phyloP scores from a whole-genome alignment of 1,140 invertebrate genomes.

The Solenopsis fugax region DNA sequence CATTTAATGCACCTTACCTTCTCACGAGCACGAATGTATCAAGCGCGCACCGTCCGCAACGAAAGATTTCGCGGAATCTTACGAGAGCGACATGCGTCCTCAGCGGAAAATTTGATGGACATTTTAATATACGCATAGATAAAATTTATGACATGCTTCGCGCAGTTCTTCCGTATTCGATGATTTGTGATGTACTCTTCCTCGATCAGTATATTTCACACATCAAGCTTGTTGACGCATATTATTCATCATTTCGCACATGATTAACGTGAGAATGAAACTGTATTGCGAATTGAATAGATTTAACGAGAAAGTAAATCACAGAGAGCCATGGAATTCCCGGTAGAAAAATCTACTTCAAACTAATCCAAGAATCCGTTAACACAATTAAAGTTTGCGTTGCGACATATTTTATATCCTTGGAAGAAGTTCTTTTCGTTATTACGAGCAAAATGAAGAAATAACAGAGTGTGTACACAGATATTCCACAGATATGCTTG shows the following conservation, averaged over 20 bases:
- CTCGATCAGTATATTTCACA: background rate
- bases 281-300: background rate
- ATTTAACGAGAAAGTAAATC: background rate
- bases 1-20: slow-evolving; percentile 78
- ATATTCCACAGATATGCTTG: background rate
- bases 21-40: slow-evolving; percentile 39
- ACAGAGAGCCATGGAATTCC: background rate
- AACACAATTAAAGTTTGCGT: background rate
- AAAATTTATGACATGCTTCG: background rate
- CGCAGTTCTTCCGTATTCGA: background rate
- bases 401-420: background rate
- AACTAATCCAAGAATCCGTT: background rate
- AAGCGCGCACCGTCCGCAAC: background rate
- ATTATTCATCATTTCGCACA: background rate
- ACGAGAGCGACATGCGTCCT: background rate
- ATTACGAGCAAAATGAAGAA: background rate
- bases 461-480: background rate
- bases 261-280: slow-evolving; percentile 2
- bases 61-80: slow-evolving; percentile 1
- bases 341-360: background rate
- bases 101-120: background rate
- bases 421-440: background rate
- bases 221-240: background rate
- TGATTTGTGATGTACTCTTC: background rate
- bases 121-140: slow-evolving; percentile 22